A percentile compares a stretch with the other conserved stretches of the same genome.
Conservation (phyloP, 2,797 vertebrate genomes). For the Neosalanx taihuensis region DNA sequence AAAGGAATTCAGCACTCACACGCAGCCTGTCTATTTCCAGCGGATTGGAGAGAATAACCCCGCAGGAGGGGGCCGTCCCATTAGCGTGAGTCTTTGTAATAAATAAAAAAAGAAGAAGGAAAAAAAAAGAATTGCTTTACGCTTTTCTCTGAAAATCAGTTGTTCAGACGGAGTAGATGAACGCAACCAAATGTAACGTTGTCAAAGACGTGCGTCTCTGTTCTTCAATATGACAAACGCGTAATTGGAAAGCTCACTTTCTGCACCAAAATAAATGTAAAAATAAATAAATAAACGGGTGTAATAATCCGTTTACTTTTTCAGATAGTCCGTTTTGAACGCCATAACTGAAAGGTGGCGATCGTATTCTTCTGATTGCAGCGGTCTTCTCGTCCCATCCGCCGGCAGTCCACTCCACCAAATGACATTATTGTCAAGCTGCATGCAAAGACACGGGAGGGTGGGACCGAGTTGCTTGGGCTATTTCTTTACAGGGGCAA, state of each 20-base stretch:
- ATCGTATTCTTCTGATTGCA: slow-evolving; percentile 42
- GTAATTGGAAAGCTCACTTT: too few relatives aligned
- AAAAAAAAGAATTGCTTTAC: too few relatives aligned
- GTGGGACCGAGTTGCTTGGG: slow-evolving; percentile 45
- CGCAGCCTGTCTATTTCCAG: not conserved
- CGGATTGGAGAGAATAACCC: not conserved
- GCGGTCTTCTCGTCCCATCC: slow-evolving; percentile 47
- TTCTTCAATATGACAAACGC: too few relatives aligned
- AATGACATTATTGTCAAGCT: slow-evolving; percentile 63
- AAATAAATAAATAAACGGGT: too few relatives aligned
- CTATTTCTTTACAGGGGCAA: slow-evolving; percentile 33
- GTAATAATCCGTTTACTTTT: not conserved
- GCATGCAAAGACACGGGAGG: slow-evolving; percentile 45
- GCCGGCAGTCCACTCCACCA: slow-evolving; percentile 49
- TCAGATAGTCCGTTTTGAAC: not conserved
- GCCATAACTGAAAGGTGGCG: not conserved
- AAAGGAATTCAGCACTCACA: not conserved
- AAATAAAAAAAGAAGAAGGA: too few relatives aligned
- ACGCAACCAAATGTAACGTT: too few relatives aligned
- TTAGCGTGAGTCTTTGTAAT: too few relatives aligned
- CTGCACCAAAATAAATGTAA: too few relatives aligned
- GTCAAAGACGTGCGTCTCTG: too few relatives aligned
- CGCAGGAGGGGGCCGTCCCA: not conserved
- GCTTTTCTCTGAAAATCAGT: too few relatives aligned
- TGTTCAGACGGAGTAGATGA: too few relatives aligned